Evolutionary conservation across 2,888 invertebrate genomes (phyloP), one percentile per base, ranked within the genome.

Genomic region (Papilio gigon): DNA sequence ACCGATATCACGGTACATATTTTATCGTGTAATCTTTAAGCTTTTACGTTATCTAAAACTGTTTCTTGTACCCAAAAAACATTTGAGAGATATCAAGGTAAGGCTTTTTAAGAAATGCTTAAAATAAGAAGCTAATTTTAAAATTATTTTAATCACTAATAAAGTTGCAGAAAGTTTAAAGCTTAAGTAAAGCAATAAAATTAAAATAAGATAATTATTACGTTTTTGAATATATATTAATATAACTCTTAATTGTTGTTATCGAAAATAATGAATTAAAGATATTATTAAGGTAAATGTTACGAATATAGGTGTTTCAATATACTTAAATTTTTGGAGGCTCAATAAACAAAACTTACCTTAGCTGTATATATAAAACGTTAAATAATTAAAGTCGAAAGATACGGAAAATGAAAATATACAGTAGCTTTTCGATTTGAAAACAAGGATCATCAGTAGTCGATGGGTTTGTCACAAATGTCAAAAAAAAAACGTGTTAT

Each of bases 1-100:
- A 71, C 63, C 70, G 67, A 66, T 66, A 11, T 25, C 42, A 58
- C 67, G 53, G 61, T 11, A 20, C 64, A 61, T 59, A 58, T 64
- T 67, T 70, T 59, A 65, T 67, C 59, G 66, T 71, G 33, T 70
- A 59, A 70, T 70, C 64, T 65, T 61, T 56, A 14, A 42, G 33
- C 60, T 67, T 62, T 63, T 9, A 22, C 30, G 14, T 67, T 53
- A 62, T 62, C 50, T 37, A 44, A 53, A 53, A 8, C 17, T 53
- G 2, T 50, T 50, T 14, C 5, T 12, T 1, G 0, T 22, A 25
- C 12, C 3, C 14, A 14, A 11, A 5, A 50, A 50, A 50, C 3
- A 20, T 44, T 44, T n/a, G n/a, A n/a, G n/a, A n/a, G n/a, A n/a
- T n/a, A n/a, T n/a, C n/a, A n/a, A n/a, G n/a, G n/a, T n/a, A n/a